Conservation (phyloP, 2,888 invertebrate genomes). For the Mongoloraphidia duomilia region DNA sequence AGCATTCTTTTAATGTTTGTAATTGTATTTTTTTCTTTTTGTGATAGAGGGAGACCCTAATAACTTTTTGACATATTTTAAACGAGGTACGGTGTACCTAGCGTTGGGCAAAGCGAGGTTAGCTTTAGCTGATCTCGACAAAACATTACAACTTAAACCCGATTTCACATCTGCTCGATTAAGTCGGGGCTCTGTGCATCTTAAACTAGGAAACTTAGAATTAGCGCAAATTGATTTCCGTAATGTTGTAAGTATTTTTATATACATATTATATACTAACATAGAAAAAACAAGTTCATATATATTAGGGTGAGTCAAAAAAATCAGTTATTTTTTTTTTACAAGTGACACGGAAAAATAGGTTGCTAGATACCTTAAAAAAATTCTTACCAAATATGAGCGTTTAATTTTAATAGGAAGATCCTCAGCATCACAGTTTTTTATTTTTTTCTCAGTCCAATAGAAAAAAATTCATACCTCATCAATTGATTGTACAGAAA, state of each 20-base stretch:
- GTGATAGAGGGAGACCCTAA: slow-evolving; percentile 78
- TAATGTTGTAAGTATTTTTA: slow-evolving; percentile 57
- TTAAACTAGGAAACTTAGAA: slow-evolving; percentile 77
- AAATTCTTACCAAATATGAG: too few species aligned
- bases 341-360: too few species aligned
- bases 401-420: too few species aligned
- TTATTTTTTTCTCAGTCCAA: too few species aligned
- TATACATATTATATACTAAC: neutral
- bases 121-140: slow-evolving; percentile 85
- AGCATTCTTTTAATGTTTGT: neutral
- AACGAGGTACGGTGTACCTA: slow-evolving; percentile 89
- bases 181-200: slow-evolving; percentile 66
- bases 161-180: slow-evolving; percentile 80
- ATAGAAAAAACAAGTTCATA: too few species aligned
- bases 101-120: slow-evolving; percentile 92
- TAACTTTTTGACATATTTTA: slow-evolving; percentile 92
- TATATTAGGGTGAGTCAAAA: too few species aligned
- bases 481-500: too few species aligned
- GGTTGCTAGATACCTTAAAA: too few species aligned
- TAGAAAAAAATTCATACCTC: too few species aligned
- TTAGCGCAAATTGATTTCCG: slow-evolving; percentile 71
- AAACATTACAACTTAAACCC: slow-evolving; percentile 83
- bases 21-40: neutral
- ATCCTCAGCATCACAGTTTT: too few species aligned
- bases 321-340: too few species aligned